A percentile compares a stretch with the other conserved stretches of the same genome.
Evolutionary conservation across 2,888 invertebrate genomes (phyloP).

Genomic region (Iselma pallidipennis): DNA sequence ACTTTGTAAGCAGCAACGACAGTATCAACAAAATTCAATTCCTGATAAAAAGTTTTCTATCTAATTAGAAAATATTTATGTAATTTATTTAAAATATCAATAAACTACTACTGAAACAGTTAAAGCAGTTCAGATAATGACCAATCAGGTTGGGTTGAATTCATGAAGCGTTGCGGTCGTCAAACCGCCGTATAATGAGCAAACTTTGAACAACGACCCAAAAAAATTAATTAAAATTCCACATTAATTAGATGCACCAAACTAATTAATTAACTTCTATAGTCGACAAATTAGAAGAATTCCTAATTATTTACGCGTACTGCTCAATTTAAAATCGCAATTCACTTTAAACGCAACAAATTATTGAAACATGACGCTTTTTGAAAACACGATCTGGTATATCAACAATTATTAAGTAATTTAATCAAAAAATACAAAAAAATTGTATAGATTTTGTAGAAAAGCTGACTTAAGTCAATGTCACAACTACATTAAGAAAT

Average conservation of each 20-base stretch:
- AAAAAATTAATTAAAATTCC: slow-evolving; percentile 47
- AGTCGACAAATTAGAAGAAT: not conserved
- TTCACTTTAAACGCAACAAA: no score
- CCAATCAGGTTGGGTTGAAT: slow-evolving; percentile 13
- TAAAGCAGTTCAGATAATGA: slow-evolving; percentile 23
- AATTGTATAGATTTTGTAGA: not conserved
- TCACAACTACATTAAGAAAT: not conserved
- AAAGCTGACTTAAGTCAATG: not conserved
- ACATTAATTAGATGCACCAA: slow-evolving; percentile 42
- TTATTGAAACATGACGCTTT: no score
- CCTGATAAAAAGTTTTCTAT: not conserved
- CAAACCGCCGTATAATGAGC: slow-evolving; percentile 30
- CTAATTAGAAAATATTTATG: slow-evolving; percentile 2
- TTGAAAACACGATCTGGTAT: no score
- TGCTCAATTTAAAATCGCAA: no score
- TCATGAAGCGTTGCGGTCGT: slow-evolving; percentile 22
- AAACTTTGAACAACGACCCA: slow-evolving; percentile 29
- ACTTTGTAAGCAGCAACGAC: not conserved
- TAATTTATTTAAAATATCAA: slow-evolving; percentile 22
- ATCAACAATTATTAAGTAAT: not conserved
- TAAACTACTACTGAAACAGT: slow-evolving; percentile 11
- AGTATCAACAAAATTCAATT: not conserved
- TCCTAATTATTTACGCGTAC: not conserved
- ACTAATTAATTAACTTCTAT: slow-evolving; percentile 35
- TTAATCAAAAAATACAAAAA: not conserved